A percentile compares a stretch with the other conserved stretches of the same genome.
Conservation (phyloP, 2,113 vertebrate genomes). For the Hippolais icterina region DNA sequence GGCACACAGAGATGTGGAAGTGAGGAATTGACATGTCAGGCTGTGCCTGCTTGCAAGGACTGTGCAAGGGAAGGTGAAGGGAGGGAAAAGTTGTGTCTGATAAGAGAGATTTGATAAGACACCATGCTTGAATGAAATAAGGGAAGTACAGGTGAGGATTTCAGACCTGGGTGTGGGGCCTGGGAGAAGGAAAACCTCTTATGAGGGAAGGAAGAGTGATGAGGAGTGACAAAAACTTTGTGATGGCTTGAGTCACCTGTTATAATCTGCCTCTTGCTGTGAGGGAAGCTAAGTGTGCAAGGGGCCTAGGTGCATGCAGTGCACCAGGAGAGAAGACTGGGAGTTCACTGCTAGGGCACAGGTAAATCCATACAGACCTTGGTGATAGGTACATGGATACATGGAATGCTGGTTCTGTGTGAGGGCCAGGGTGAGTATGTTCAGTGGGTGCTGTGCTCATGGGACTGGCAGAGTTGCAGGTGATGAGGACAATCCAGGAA, state of each 20-base stretch:
- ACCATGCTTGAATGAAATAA: background rate
- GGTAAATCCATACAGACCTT: background rate
- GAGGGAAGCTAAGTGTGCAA: background rate
- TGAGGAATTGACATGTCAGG: background rate
- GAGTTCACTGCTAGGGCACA: background rate
- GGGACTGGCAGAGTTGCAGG: background rate
- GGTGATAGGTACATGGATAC: background rate
- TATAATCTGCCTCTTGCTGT: background rate
- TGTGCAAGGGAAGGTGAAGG: background rate
- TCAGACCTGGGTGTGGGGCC: background rate
- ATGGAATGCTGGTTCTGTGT: background rate
- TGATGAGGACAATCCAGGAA: background rate
- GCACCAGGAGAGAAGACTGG: background rate
- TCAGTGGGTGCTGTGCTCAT: background rate
- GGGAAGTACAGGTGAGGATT: background rate
- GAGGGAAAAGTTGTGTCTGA: background rate
- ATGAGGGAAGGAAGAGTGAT: background rate
- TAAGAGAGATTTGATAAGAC: background rate
- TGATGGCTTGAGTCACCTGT: background rate
- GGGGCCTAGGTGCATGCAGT: background rate
- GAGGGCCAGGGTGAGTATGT: background rate
- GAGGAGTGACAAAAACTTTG: background rate
- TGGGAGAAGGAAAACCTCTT: background rate
- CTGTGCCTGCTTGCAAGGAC: background rate
- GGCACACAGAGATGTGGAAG: background rate